A percentile compares a stretch with the other conserved stretches of the same genome.
Evolutionary conservation across 2,888 invertebrate genomes (phyloP).

Genomic region (Sericinus montela): DNA sequence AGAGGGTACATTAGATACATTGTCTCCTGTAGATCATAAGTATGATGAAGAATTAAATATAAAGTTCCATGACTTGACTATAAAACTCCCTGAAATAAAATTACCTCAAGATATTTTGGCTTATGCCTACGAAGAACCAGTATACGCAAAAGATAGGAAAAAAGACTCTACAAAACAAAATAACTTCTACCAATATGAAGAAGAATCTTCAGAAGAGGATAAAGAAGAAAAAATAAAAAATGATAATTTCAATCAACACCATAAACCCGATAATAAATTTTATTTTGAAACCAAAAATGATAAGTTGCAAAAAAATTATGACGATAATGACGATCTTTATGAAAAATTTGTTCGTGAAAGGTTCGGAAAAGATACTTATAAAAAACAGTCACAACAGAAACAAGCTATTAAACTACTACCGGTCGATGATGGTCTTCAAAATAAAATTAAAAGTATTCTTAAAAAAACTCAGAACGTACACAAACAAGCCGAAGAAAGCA

Average conservation of each 20-base stretch:
- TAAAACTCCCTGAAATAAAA: conserved; percentile 69
- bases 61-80: conserved; percentile 60
- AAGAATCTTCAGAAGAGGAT: conserved; percentile 29
- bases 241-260: conserved; percentile 27
- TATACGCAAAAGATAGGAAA: conserved; percentile 33
- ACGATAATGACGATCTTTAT: conserved; percentile 51
- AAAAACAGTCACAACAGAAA: conserved; percentile 52
- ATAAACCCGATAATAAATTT: conserved; percentile 30
- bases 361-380: conserved; percentile 60
- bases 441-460: conserved; percentile 54
- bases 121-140: conserved; percentile 43
- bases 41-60: conserved; percentile 62
- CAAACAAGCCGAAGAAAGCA: conserved; percentile 57
- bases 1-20: conserved; percentile 44
- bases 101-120: conserved; percentile 67
- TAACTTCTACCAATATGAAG: conserved; percentile 40
- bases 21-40: conserved; percentile 39
- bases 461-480: conserved; percentile 60
- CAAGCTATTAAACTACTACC: conserved; percentile 33
- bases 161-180: conserved; percentile 26
- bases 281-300: conserved; percentile 18
- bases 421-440: conserved; percentile 47
- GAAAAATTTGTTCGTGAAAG: conserved; percentile 71
- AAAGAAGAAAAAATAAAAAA: conserved; percentile 23
- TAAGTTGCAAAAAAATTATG: conserved; percentile 24